Percentiles rank a stretch among this genome's conserved stretches.
phyloP scores from a whole-genome alignment of 2,113 vertebrate species.

The Heliornis fulica region DNA sequence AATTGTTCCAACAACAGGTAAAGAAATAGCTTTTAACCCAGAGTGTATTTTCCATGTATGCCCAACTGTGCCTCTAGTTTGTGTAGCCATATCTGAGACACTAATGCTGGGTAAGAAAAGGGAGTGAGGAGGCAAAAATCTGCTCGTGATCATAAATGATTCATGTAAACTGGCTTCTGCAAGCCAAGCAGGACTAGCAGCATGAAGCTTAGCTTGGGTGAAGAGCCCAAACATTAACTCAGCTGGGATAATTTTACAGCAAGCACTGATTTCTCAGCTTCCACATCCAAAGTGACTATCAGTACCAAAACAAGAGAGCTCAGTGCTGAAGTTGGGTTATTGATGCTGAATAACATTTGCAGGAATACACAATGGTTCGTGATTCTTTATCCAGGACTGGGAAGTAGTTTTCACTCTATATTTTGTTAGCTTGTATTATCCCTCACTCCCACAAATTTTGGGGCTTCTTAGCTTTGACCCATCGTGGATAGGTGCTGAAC shows the following conservation, averaged over 20 bases:
- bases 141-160: background rate
- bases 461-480: background rate
- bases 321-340: accelerated
- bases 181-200: background rate
- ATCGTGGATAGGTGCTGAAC: background rate
- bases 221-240: background rate
- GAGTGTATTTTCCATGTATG: background rate
- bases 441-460: background rate
- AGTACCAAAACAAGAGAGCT: background rate
- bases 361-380: background rate
- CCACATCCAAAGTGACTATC: background rate
- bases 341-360: background rate
- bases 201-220: background rate
- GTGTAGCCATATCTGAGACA: background rate
- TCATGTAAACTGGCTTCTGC: background rate
- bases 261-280: background rate
- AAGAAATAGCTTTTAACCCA: background rate
- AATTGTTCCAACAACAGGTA: background rate
- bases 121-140: background rate
- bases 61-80: background rate
- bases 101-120: background rate
- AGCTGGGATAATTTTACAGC: background rate
- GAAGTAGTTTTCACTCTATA: background rate
- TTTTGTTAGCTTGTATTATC: background rate
- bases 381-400: background rate